Percentiles rank a stretch among this genome's conserved stretches.
Evolutionary conservation across 2,113 vertebrate species (phyloP).

Genomic region (Ornithorhynchus anatinus): DNA sequence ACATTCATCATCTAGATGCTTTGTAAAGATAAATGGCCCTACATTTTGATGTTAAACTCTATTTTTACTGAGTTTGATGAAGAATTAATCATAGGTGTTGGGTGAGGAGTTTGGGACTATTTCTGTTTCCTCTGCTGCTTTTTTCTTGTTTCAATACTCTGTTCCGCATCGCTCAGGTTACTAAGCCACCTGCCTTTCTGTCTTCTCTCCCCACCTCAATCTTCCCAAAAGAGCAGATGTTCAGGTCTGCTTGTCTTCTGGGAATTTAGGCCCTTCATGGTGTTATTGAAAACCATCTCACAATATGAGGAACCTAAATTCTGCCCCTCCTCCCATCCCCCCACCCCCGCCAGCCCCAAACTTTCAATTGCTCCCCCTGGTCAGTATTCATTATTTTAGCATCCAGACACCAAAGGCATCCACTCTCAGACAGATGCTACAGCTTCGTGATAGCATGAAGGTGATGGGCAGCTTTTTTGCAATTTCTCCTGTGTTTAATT

Average conservation of each 20-base stretch:
- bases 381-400: too few species aligned
- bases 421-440: background rate
- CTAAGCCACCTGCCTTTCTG: background rate
- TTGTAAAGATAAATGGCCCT: constrained; percentile 65
- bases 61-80: constrained; percentile 65
- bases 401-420: background rate
- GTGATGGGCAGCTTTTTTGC: background rate
- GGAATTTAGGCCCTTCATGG: background rate
- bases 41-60: constrained; percentile 61
- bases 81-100: constrained; percentile 62
- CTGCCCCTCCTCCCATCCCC: background rate
- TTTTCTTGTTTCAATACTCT: background rate
- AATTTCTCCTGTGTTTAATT: background rate
- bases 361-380: too few species aligned
- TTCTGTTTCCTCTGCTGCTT: background rate
- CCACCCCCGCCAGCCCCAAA: too few species aligned
- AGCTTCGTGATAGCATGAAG: background rate
- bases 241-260: background rate
- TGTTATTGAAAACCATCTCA: background rate
- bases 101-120: constrained; percentile 5
- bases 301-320: background rate
- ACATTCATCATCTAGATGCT: constrained; percentile 67
- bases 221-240: background rate
- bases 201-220: too few species aligned
- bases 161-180: background rate